These are phyloP conservation scores for Lepus americanus DNA, from an alignment of 2,113 vertebrate species.

Conservation along the genomic window DNA sequence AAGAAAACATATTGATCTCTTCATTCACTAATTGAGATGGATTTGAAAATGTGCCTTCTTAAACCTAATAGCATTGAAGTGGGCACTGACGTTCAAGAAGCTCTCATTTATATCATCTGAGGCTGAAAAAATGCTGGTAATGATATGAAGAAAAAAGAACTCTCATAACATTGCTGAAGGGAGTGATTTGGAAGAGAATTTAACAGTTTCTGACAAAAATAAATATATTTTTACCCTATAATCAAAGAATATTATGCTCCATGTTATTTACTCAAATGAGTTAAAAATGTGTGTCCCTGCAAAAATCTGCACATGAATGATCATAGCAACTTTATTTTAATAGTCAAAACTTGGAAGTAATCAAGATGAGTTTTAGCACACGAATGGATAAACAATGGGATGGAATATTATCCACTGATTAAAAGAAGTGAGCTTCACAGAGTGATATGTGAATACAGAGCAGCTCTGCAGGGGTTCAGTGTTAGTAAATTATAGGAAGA, in stretches of 20 bases:
- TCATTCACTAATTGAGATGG: background rate
- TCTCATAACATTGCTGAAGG: background rate
- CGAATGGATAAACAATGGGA: background rate
- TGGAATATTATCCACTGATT: background rate
- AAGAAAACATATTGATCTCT: background rate
- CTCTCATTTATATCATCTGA: background rate
- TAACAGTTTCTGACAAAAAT: background rate
- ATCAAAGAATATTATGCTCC: fast-evolving
- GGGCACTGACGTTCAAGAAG: background rate
- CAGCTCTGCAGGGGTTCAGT: background rate
- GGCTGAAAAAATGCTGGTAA: background rate
- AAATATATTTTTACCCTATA: background rate
- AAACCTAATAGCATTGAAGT: background rate
- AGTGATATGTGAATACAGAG: background rate
- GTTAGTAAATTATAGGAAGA: background rate
- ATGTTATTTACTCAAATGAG: background rate
- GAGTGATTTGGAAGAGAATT: background rate
- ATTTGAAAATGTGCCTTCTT: background rate
- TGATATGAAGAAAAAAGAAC: background rate
- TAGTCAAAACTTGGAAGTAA: background rate
- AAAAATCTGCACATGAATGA: background rate
- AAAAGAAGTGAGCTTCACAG: background rate
- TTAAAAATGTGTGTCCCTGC: background rate
- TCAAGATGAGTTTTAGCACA: background rate
- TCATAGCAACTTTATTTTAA: background rate